These are phyloP conservation scores for Perca schrenkii DNA, from an alignment of 2,113 vertebrate genomes.

Conservation along the genomic window DNA sequence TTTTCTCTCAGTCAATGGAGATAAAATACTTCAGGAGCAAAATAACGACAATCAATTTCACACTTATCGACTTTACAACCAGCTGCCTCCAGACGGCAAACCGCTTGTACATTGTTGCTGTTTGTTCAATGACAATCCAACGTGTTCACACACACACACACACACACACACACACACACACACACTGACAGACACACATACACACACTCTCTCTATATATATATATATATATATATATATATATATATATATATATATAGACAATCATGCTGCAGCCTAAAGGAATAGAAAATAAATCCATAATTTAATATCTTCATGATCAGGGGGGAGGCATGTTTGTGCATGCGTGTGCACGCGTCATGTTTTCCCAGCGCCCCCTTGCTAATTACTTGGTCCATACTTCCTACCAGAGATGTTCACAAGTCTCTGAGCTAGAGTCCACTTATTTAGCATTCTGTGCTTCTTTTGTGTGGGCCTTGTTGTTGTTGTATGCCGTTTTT, in stretches of 20 bases:
- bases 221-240: too few relatives aligned
- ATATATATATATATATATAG: too few relatives aligned
- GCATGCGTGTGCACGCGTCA: background rate
- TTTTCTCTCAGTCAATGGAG: conserved; percentile 23
- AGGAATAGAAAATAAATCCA: background rate
- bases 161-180: background rate
- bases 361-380: background rate
- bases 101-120: background rate
- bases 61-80: conserved; percentile 34
- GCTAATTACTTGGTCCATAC: background rate
- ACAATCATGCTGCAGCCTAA: background rate
- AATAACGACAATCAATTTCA: conserved; percentile 44
- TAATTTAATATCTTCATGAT: background rate
- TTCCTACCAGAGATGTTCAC: background rate
- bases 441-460: too few relatives aligned
- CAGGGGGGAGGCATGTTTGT: too few relatives aligned
- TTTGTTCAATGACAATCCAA: conserved; percentile 8
- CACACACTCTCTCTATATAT: too few relatives aligned
- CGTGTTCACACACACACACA: background rate
- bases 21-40: conserved; percentile 14
- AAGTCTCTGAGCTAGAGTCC: too few relatives aligned
- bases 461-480: too few relatives aligned
- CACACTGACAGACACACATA: too few relatives aligned
- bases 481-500: too few relatives aligned
- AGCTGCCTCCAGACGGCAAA: conserved; percentile 6